These are phyloP conservation scores for Solenodon paradoxus DNA, from an alignment of 2,113 vertebrate species.

Conservation along the genomic window DNA sequence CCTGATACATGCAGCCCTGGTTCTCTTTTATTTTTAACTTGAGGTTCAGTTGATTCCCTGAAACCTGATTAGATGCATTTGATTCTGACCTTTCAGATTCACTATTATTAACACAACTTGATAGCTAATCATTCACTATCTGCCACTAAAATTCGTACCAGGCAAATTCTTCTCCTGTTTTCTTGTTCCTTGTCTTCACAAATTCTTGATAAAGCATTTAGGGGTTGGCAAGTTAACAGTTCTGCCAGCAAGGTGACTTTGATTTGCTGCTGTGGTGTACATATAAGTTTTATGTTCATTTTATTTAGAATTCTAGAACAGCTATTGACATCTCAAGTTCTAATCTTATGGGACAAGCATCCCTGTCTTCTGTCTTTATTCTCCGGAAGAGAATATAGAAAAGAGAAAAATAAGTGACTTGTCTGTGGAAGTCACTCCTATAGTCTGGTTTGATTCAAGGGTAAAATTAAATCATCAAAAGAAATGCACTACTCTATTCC, in stretches of 20 bases:
- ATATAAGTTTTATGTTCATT: neutral
- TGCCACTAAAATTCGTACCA: neutral
- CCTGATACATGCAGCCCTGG: neutral
- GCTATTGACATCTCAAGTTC: neutral
- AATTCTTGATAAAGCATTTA: conserved; percentile 39
- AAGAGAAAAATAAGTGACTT: neutral
- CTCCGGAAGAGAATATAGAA: neutral
- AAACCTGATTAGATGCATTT: neutral
- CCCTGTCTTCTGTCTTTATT: neutral
- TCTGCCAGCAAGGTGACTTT: neutral
- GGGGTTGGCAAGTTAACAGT: neutral
- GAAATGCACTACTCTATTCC: neutral
- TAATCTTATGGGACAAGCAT: neutral
- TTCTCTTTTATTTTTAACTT: neutral
- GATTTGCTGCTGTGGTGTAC: neutral
- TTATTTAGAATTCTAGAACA: neutral
- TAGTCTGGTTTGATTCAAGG: conserved; percentile 28
- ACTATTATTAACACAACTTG: neutral
- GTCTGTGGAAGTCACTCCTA: neutral
- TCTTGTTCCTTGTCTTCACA: neutral
- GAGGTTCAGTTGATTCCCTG: neutral
- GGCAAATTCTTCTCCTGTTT: conserved; percentile 31
- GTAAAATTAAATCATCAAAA: conserved; percentile 4
- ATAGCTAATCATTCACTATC: conserved; percentile 40
- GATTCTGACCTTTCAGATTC: neutral